Evolutionary conservation across 2,113 vertebrate genomes (phyloP).

Genomic region (Myrmecobius fasciatus): DNA sequence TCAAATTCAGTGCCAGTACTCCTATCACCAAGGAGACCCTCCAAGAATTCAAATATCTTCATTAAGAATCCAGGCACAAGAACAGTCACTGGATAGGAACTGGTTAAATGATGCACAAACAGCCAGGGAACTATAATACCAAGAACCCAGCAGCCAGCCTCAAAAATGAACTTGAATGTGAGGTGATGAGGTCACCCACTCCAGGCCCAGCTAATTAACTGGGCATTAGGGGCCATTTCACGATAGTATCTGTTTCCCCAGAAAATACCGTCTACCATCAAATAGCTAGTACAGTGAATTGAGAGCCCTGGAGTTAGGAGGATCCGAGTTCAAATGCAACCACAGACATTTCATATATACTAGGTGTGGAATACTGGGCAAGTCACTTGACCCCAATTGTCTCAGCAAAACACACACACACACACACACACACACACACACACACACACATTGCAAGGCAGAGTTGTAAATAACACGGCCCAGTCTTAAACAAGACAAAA

Average conservation of each 20-base stretch:
- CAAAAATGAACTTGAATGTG: accelerated
- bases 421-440: too few relatives aligned
- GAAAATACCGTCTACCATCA: background rate
- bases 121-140: conserved; percentile 18
- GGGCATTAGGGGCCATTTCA: background rate
- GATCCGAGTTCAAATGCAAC: too few relatives aligned
- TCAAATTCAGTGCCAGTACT: background rate
- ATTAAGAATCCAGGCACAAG: background rate
- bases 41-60: background rate
- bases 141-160: conserved; percentile 5
- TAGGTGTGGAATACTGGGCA: too few relatives aligned
- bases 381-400: too few relatives aligned
- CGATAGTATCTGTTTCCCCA: background rate
- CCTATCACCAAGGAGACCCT: background rate
- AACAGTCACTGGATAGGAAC: background rate
- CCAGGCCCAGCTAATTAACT: background rate
- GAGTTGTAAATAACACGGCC: background rate
- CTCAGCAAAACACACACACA: too few relatives aligned
- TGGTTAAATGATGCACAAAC: background rate
- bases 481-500: background rate
- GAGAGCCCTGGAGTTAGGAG: too few relatives aligned
- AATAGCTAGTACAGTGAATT: background rate
- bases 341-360: too few relatives aligned
- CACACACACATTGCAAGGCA: background rate
- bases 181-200: background rate